Evolutionary conservation across 2,113 vertebrate genomes (phyloP).

Genomic region (Gallinago media): DNA sequence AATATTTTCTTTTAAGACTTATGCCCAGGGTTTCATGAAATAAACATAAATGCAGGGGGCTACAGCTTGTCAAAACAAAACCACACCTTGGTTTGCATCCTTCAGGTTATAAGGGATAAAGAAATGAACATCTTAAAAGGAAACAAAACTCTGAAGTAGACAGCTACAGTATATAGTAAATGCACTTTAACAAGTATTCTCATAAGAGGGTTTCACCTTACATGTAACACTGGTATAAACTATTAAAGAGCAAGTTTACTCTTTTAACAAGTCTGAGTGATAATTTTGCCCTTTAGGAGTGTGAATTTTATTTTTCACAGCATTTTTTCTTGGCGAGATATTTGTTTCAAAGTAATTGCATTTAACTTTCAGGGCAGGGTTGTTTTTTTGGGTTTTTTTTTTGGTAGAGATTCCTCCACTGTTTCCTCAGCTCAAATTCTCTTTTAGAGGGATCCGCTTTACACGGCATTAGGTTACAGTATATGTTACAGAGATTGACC

Average conservation of each 20-base stretch:
- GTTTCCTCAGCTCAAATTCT: slow-evolving; percentile 42
- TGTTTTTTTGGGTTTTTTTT: neutral
- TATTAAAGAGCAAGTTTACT: slow-evolving; percentile 70
- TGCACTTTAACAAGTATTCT: slow-evolving; percentile 65
- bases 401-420: neutral
- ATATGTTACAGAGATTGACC: slow-evolving; percentile 58
- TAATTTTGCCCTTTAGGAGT: slow-evolving; percentile 76
- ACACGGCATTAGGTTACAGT: slow-evolving; percentile 56
- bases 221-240: slow-evolving; percentile 38
- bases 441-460: slow-evolving; percentile 57
- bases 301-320: slow-evolving; percentile 77
- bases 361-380: neutral
- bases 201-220: slow-evolving; percentile 77
- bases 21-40: neutral
- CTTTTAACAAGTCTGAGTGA: slow-evolving; percentile 77
- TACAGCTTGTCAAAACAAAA: slow-evolving; percentile 1
- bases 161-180: slow-evolving; percentile 53
- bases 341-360: slow-evolving; percentile 55
- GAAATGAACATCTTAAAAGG: slow-evolving; percentile 47
- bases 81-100: neutral
- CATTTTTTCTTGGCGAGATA: slow-evolving; percentile 63
- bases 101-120: slow-evolving; percentile 28
- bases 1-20: slow-evolving; percentile 26
- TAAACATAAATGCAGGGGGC: neutral
- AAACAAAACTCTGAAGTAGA: slow-evolving; percentile 57